phyloP scores from a whole-genome alignment of 2,113 vertebrate genomes.

The Labeo catla region DNA sequence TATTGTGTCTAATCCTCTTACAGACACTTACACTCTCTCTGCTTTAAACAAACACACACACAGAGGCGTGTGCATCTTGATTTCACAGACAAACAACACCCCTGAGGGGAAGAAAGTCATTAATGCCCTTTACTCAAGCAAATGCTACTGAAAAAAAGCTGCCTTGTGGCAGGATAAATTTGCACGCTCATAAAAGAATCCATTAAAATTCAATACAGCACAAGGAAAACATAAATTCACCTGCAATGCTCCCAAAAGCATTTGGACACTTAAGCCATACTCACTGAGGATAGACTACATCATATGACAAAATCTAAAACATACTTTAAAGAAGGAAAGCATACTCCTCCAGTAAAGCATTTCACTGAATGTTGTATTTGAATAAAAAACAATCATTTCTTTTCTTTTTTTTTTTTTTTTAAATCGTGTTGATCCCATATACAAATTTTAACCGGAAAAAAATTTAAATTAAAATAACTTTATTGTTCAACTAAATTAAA shows the following conservation, averaged over 20 bases:
- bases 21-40: constrained; percentile 30
- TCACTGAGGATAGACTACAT: too few relatives aligned
- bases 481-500: too few relatives aligned
- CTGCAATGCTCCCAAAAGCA: neutral
- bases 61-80: neutral
- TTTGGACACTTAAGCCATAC: too few relatives aligned
- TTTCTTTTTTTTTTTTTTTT: too few relatives aligned
- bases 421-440: too few relatives aligned
- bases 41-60: constrained; percentile 21
- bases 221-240: neutral
- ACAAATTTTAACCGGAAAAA: too few relatives aligned
- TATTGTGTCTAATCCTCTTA: constrained; percentile 59
- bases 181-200: neutral
- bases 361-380: too few relatives aligned
- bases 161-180: neutral
- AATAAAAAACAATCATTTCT: too few relatives aligned
- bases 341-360: too few relatives aligned
- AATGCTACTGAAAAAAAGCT: neutral
- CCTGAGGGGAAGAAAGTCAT: neutral
- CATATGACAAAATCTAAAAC: neutral
- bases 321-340: neutral
- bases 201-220: neutral
- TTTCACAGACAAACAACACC: constrained; percentile 50
- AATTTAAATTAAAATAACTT: too few relatives aligned
- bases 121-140: constrained; percentile 7